Evolutionary conservation across 2,797 vertebrate genomes (phyloP).

Genomic region (Yasuhikotakia modesta): DNA sequence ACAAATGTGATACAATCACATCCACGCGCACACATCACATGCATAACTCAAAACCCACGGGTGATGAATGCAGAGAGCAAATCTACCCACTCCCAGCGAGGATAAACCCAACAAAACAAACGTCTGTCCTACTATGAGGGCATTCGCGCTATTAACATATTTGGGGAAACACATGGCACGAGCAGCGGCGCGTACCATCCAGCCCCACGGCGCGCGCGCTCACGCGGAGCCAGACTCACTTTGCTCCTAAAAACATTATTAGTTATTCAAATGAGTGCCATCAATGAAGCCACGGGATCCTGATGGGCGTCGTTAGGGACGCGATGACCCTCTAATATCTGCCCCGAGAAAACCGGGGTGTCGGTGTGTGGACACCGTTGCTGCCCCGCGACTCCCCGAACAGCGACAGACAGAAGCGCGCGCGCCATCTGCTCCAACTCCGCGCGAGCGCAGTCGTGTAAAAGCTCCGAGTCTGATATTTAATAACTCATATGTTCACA

Average conservation of each 20-base stretch:
- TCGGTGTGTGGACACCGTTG: slow-evolving; percentile 58
- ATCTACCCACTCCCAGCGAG: slow-evolving; percentile 4
- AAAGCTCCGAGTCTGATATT: slow-evolving; percentile 52
- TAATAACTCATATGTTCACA: slow-evolving; percentile 11
- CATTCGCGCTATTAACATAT: slow-evolving; percentile 14
- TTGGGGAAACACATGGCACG: slow-evolving; percentile 25
- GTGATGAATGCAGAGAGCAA: not conserved
- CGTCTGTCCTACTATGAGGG: slow-evolving; percentile 4
- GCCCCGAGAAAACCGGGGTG: slow-evolving; percentile 55
- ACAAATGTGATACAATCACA: not conserved
- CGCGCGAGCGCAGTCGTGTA: slow-evolving; percentile 61
- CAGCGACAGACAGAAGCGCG: slow-evolving; percentile 57
- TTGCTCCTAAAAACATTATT: slow-evolving; percentile 64
- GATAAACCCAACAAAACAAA: not conserved
- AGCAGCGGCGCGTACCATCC: slow-evolving; percentile 23
- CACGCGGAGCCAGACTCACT: slow-evolving; percentile 45
- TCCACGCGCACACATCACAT: not conserved
- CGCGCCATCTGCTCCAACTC: slow-evolving; percentile 60
- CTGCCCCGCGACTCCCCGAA: slow-evolving; percentile 52
- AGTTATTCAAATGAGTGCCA: slow-evolving; percentile 67
- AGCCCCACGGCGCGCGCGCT: slow-evolving; percentile 18
- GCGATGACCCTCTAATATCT: slow-evolving; percentile 67
- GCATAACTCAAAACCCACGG: not conserved
- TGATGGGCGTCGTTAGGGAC: slow-evolving; percentile 68
- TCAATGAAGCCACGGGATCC: slow-evolving; percentile 63